These are phyloP conservation scores for Heliconius ethilla DNA, from an alignment of 2,888 invertebrate species.

Conservation along the genomic window DNA sequence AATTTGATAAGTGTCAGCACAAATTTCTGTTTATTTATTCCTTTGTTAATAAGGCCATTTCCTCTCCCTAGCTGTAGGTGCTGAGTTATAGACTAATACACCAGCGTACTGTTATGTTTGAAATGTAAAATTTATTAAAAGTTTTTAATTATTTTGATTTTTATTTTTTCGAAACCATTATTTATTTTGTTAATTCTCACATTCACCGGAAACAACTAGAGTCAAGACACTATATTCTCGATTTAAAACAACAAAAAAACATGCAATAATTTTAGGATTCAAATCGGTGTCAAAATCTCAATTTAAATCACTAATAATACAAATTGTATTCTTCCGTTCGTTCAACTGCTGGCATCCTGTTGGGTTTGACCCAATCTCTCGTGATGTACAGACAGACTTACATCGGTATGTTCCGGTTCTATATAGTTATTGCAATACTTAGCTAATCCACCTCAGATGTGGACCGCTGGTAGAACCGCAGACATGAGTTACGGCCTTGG, in stretches of 20 bases:
- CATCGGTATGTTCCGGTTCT: slow-evolving; percentile 29
- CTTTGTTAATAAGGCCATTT: slow-evolving; percentile 13
- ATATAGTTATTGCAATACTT: slow-evolving; percentile 24
- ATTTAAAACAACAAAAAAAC: background rate
- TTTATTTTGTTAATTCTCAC: background rate
- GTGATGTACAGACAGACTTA: slow-evolving; percentile 26
- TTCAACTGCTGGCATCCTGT: slow-evolving; percentile 57
- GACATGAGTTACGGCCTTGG: slow-evolving; percentile 46
- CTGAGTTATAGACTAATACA: background rate
- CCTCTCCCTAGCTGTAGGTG: background rate
- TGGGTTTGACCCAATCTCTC: slow-evolving; percentile 46
- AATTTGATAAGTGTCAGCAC: too few relatives aligned
- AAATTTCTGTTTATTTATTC: background rate
- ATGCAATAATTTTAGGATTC: background rate
- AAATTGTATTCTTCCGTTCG: slow-evolving; percentile 57
- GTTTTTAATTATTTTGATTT: slow-evolving; percentile 59
- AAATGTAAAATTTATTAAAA: slow-evolving; percentile 69
- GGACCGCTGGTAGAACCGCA: slow-evolving; percentile 43
- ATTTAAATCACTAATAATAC: slow-evolving; percentile 52
- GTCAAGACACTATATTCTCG: background rate
- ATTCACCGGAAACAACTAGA: background rate
- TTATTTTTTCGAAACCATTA: slow-evolving; percentile 43
- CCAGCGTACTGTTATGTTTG: slow-evolving; percentile 55
- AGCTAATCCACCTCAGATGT: slow-evolving; percentile 46
- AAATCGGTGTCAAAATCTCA: slow-evolving; percentile 21